These are phyloP conservation scores for Drosophila pullipes DNA, from an alignment of 2,888 invertebrate species.

Conservation along the genomic window DNA sequence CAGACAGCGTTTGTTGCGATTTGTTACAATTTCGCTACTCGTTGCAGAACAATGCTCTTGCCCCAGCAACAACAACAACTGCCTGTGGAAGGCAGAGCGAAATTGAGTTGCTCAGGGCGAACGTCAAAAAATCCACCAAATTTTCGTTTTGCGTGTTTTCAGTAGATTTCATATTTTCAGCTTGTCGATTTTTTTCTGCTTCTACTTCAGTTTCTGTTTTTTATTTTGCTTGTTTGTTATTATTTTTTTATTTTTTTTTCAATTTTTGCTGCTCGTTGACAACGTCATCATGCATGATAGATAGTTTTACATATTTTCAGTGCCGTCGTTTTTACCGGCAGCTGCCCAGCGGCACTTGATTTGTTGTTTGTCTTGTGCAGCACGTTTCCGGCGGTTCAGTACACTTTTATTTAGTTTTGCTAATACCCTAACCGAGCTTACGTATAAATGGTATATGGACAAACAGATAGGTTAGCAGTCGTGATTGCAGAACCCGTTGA, in stretches of 20 bases:
- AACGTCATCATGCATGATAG: slow-evolving; percentile 77
- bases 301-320: slow-evolving; percentile 78
- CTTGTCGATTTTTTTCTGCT: neutral
- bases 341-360: slow-evolving; percentile 75
- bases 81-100: slow-evolving; percentile 46
- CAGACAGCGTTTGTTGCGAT: slow-evolving; percentile 71
- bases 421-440: slow-evolving; percentile 25
- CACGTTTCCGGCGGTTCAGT: slow-evolving; percentile 62
- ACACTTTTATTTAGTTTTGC: slow-evolving; percentile 66
- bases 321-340: slow-evolving; percentile 59
- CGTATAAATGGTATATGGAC: neutral
- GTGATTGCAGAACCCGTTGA: neutral
- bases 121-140: slow-evolving; percentile 67
- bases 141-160: slow-evolving; percentile 30
- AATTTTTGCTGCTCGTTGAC: slow-evolving; percentile 52
- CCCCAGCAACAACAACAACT: slow-evolving; percentile 28
- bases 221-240: slow-evolving; percentile 8
- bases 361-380: slow-evolving; percentile 79
- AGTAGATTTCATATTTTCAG: slow-evolving; percentile 34
- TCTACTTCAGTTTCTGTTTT: neutral
- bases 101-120: slow-evolving; percentile 72
- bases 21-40: slow-evolving; percentile 56
- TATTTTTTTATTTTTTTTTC: neutral
- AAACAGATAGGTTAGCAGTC: neutral
- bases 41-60: slow-evolving; percentile 36